These are phyloP conservation scores for Hydrophis major DNA, from an alignment of 2,797 vertebrate species.

Conservation along the genomic window DNA sequence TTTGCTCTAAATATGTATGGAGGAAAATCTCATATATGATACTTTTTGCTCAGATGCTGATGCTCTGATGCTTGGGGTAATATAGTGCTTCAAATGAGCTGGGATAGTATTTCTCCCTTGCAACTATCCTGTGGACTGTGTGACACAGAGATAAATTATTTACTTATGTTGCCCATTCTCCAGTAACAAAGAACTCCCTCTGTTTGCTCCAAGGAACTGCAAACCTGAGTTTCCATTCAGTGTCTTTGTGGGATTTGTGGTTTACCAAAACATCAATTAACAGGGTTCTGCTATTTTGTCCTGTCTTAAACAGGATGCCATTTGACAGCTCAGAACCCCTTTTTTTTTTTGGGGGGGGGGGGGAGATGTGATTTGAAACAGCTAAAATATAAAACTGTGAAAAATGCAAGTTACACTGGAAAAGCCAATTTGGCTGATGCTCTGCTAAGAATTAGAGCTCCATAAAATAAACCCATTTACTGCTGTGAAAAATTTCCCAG, in stretches of 20 bases:
- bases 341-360: background rate
- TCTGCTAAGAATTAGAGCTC: constrained; percentile 10
- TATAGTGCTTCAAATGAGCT: background rate
- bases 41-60: background rate
- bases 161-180: fast-evolving
- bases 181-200: background rate
- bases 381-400: constrained; percentile 9
- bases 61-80: background rate
- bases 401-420: constrained; percentile 24
- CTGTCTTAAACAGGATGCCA: constrained; percentile 32
- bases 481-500: constrained; percentile 25
- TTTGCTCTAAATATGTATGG: background rate
- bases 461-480: constrained; percentile 5
- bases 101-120: background rate
- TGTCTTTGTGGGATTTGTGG: constrained; percentile 26
- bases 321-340: background rate
- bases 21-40: background rate
- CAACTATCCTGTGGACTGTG: background rate
- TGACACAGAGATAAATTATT: background rate
- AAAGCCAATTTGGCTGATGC: constrained; percentile 33
- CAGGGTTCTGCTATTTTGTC: constrained; percentile 22
- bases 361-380: constrained; percentile 8
- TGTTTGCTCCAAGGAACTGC: constrained; percentile 23
- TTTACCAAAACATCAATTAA: constrained; percentile 36
- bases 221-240: constrained; percentile 30